Evolutionary conservation across 2,113 vertebrate species (phyloP), one percentile per base, ranked within the genome.

Genomic region (Oenanthe melanoleuca): DNA sequence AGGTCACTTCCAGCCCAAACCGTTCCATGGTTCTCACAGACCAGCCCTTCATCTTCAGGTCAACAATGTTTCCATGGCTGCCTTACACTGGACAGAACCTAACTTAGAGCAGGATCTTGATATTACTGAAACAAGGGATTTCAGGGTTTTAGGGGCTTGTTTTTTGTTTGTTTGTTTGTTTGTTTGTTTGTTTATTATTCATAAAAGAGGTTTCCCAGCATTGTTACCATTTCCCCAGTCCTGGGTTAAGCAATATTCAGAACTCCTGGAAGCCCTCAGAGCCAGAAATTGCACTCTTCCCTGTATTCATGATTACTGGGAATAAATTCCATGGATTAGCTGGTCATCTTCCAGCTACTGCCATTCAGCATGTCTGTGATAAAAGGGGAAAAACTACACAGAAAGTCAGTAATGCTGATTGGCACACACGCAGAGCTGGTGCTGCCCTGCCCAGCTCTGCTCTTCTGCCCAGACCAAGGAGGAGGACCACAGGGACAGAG

Each of bases 401-500:
- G 15, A 52, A 63, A 53, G 24, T 15, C 64, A 12, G 16, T 16
- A 40, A 56, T 53, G 13, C 14, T 47, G 14, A 28, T 14, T n/a
- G 37, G 6, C 4, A 14, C 11, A 29, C 14, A 18, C 7, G 34
- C 6, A 38, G 31, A 65, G 6, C 12, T 57, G 23, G 1, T 31
- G 6, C 38, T 73, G 34, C 28, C 78, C 53, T 50, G 50, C 4
- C 31, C 21, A 6, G 31, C n/a, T 77, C 29, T 65, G 34, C 17
- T 22, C 5, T 40, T 11, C 21, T 40, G 12, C 0, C 0, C 12
- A 22, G 37, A 47, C 11, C 8, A 28, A 64, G 23, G 45, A n/a
- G 29, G 5, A 55, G 4, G 2, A 23, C 13, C 45, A 8, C 3
- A 16, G 40, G 18, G 66, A 52, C 5, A 65, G 18, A 47, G 3